Evolutionary conservation across 2,797 vertebrate species (phyloP).

Genomic region (Bovichtus variegatus): DNA sequence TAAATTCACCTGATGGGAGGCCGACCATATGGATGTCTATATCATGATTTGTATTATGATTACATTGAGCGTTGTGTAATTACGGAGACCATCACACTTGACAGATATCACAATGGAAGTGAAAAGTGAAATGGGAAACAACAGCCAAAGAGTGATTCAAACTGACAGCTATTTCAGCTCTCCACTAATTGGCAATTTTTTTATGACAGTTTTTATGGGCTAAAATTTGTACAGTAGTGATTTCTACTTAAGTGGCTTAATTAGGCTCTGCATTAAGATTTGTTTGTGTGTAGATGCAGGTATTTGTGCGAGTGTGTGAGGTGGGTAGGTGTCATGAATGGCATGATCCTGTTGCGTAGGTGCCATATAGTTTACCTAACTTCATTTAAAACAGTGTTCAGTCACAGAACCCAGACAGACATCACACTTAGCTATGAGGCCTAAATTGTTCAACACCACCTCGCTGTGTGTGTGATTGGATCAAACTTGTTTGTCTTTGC

Average conservation of each 20-base stretch:
- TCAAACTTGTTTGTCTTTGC: constrained; percentile 50
- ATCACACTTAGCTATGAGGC: neutral
- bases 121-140: constrained; percentile 62
- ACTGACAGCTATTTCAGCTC: constrained; percentile 74
- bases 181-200: constrained; percentile 78
- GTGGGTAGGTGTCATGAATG: neutral
- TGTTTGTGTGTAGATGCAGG: constrained; percentile 16
- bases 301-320: neutral
- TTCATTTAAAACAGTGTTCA: neutral
- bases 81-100: constrained; percentile 66
- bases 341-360: neutral
- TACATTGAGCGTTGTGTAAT: constrained; percentile 67
- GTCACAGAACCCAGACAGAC: neutral
- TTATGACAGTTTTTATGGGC: constrained; percentile 72
- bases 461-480: constrained; percentile 36
- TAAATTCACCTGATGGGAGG: constrained; percentile 40
- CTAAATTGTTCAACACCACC: constrained; percentile 39
- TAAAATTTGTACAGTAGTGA: constrained; percentile 58
- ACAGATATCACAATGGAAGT: constrained; percentile 65
- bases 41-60: constrained; percentile 66
- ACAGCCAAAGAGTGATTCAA: constrained; percentile 63
- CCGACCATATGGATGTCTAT: constrained; percentile 67
- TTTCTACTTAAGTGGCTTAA: constrained; percentile 61
- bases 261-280: constrained; percentile 53
- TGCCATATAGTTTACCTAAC: neutral